Evolutionary conservation across 2,797 vertebrate genomes (phyloP).

Genomic region (Hyperoplus lanceolatus): DNA sequence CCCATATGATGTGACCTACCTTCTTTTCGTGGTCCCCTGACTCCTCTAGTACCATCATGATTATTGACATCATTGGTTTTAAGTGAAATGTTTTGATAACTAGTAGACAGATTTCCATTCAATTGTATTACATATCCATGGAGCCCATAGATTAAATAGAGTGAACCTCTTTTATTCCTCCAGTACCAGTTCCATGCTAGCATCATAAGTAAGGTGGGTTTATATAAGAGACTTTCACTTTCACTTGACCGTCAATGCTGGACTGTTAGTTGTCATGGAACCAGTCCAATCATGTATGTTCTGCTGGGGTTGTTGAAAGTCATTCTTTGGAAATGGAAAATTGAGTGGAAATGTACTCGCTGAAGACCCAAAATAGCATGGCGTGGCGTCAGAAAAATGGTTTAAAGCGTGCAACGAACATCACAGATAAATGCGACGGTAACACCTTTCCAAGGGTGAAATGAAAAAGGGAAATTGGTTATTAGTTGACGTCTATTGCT

Average conservation of each 20-base stretch:
- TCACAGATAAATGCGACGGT: constrained; percentile 6
- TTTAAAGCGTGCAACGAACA: constrained; percentile 11
- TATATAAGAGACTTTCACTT: not conserved
- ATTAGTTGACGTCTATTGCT: not conserved
- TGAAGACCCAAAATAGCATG: constrained; percentile 1
- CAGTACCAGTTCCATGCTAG: not conserved
- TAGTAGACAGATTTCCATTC: not conserved
- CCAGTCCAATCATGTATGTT: not conserved
- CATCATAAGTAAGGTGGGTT: not conserved
- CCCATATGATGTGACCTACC: not conserved
- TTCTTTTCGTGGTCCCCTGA: not conserved
- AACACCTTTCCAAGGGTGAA: not conserved
- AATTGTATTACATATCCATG: not conserved
- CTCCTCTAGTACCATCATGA: not conserved
- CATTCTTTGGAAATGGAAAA: constrained; percentile 6
- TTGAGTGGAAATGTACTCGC: not conserved
- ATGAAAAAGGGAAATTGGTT: constrained; percentile 1
- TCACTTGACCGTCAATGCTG: not conserved
- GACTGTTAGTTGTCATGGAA: not conserved
- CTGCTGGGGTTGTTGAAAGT: constrained; percentile 4
- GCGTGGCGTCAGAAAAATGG: not conserved
- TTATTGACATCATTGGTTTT: not conserved
- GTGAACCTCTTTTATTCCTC: not conserved
- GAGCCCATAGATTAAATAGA: not conserved
- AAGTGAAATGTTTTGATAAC: not conserved